Conservation (phyloP, 2,113 vertebrate species). For the Murina feae region DNA sequence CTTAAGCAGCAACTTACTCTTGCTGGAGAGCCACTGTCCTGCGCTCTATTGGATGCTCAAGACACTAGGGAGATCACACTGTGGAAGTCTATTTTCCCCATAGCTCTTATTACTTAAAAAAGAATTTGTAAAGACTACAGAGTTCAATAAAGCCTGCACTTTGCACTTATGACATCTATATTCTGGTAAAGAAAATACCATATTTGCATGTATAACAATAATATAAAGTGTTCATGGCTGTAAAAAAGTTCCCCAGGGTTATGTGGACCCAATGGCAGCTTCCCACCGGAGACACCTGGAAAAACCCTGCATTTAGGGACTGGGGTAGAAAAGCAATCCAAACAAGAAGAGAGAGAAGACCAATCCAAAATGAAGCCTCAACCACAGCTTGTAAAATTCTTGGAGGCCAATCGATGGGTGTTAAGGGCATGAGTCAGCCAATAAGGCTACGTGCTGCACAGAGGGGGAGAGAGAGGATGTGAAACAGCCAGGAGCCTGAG, state of each 20-base stretch:
- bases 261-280: too few species aligned
- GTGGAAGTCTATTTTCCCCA: not conserved
- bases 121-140: not conserved
- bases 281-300: not conserved
- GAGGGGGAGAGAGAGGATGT: not conserved
- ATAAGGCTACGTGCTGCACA: not conserved
- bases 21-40: not conserved
- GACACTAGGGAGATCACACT: not conserved
- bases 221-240: not conserved
- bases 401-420: not conserved
- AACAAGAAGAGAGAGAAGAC: not conserved
- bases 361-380: not conserved
- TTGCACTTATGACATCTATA: not conserved
- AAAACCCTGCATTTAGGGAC: not conserved
- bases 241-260: not conserved
- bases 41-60: not conserved
- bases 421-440: accelerated
- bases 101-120: not conserved
- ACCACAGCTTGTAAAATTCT: not conserved
- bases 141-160: not conserved
- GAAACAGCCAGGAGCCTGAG: too few species aligned
- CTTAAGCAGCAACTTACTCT: not conserved
- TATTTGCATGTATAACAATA: not conserved
- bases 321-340: not conserved
- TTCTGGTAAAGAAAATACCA: not conserved